phyloP scores from a whole-genome alignment of 2,888 invertebrate genomes.

The Himalopsyche tibetana region DNA sequence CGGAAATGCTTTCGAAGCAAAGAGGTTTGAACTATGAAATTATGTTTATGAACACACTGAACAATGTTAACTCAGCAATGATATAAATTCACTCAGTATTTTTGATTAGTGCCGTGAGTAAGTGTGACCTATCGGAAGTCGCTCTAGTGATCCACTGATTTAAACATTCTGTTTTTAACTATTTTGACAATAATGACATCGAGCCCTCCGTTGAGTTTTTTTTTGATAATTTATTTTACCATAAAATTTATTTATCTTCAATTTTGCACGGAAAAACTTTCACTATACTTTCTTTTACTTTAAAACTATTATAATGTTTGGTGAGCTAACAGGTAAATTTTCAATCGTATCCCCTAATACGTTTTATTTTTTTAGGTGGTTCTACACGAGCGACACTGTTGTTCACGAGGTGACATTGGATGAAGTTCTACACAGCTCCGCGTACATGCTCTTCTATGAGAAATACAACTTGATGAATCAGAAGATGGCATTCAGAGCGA shows the following conservation, averaged over 20 bases:
- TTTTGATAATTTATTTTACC: too few species aligned
- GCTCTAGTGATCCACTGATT: too few species aligned
- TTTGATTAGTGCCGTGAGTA: background rate
- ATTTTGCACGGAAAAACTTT: too few species aligned
- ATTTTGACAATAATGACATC: too few species aligned
- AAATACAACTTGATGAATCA: conserved; percentile 69
- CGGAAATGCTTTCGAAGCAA: conserved; percentile 79
- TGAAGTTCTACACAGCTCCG: conserved; percentile 89
- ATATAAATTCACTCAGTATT: background rate
- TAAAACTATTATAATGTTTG: too few species aligned
- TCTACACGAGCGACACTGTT: conserved; percentile 89
- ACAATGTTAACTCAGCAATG: background rate
- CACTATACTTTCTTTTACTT: too few species aligned
- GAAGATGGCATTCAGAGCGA: conserved; percentile 48
- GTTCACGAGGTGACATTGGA: conserved; percentile 88
- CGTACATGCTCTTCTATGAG: conserved; percentile 97
- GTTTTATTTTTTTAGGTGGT: conserved; percentile 81
- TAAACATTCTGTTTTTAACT: too few species aligned
- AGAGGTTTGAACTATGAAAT: conserved; percentile 70
- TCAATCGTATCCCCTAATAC: too few species aligned
- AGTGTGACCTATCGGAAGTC: too few species aligned
- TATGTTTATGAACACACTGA: background rate
- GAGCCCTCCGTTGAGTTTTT: too few species aligned
- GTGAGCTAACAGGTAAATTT: too few species aligned
- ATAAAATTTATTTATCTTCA: too few species aligned